A percentile compares a stretch with the other conserved stretches of the same genome.
Conservation (phyloP, 2,113 vertebrate genomes). For the Neotoma lepida region DNA sequence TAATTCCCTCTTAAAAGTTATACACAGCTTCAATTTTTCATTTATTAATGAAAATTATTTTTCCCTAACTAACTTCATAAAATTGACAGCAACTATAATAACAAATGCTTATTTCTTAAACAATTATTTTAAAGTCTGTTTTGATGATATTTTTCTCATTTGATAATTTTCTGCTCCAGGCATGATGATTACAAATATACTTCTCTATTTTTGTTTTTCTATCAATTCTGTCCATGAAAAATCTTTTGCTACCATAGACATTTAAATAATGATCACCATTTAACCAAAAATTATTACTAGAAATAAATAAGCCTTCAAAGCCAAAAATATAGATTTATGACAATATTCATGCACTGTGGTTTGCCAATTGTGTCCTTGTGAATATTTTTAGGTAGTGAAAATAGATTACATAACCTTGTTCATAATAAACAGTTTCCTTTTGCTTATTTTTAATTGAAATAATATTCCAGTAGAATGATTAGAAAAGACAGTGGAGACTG, state of each 20-base stretch:
- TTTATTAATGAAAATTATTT: background rate
- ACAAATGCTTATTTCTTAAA: background rate
- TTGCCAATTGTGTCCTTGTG: background rate
- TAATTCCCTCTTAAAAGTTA: conserved; percentile 45
- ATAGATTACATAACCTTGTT: conserved; percentile 23
- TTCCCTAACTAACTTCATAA: background rate
- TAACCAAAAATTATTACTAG: background rate
- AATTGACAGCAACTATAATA: background rate
- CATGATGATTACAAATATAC: conserved; percentile 4
- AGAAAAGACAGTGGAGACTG: background rate
- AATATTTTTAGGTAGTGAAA: background rate
- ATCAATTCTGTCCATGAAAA: conserved; percentile 2
- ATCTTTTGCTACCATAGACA: background rate
- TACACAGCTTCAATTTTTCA: background rate
- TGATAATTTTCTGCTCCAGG: background rate
- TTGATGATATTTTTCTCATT: background rate
- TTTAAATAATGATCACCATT: background rate
- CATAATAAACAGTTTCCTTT: background rate
- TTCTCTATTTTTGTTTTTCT: background rate
- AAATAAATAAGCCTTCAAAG: background rate
- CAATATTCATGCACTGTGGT: background rate
- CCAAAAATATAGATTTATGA: background rate
- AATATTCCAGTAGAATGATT: background rate
- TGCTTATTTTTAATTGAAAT: background rate
- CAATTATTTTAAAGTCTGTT: background rate